Base-by-base conservation (phyloP, 2,888 invertebrate species). In the Drosophila stalkeri region DNA sequence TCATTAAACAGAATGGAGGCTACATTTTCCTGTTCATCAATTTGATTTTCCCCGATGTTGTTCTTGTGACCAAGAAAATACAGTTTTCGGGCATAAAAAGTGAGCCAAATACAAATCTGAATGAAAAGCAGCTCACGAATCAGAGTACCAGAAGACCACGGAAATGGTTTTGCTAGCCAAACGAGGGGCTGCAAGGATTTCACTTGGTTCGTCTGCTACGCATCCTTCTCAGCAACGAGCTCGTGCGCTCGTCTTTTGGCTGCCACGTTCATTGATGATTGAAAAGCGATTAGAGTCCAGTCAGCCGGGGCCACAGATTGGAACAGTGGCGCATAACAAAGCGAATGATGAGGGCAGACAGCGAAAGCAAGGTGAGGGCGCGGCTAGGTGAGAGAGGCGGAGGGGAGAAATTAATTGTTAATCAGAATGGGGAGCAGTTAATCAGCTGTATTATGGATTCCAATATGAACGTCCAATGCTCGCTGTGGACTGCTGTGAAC, bases 281-380 rank as follows among this genome's bases (percentile, higher is more conserved):
- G 87, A 86, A 86, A 86, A 82, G 86, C 87, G 86, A 86, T 86
- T 86, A 86, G 87, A 84, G 86, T 86, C 81, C 81, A 80, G 74
- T 77, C 78, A 80, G 80, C 85, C 77, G 75, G 54, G 70, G 62
- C 69, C 79, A 75, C 66, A 75, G 85, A 85, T 86, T 86, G 86
- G 82, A 82, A 65, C 84, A 86, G 51, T 86, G 86, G 82, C 71
- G 79, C 85, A 86, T 79, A 79, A 85, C 82, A 85, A 82, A 84
- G 82, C 79, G 65, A 81, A 79, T 86, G 85, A 85, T 82, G 84
- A 84, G 84, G 84, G 85, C 85, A 86, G 85, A 84, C 85, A 85
- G 72, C 54, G 63, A 47, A 54, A 55, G 55, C 46, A 68, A 33
- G 51, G 60, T 51, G 47, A 33, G 41, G 51, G 39, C 43, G 3